phyloP scores from a whole-genome alignment of 2,797 vertebrate species.

The Dicrostonyx torquatus region DNA sequence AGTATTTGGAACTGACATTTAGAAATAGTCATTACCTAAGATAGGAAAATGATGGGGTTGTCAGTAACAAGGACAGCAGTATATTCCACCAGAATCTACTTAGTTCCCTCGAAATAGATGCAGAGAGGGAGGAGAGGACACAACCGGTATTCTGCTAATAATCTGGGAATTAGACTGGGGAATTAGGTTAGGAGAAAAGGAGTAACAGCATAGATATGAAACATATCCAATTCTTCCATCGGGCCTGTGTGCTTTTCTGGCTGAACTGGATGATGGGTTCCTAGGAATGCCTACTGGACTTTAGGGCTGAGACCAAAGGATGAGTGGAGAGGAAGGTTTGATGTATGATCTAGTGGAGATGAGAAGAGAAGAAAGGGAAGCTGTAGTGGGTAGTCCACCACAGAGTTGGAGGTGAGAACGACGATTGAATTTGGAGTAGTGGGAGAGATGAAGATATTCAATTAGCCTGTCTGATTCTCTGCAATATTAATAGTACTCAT shows the following conservation, averaged over 20 bases:
- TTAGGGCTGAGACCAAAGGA: background rate
- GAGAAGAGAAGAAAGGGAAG: background rate
- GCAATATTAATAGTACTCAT: background rate
- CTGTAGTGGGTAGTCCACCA: background rate
- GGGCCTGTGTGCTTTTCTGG: background rate
- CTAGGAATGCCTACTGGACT: background rate
- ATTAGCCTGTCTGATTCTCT: background rate
- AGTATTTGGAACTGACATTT: background rate
- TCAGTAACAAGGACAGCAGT: background rate
- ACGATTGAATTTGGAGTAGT: background rate
- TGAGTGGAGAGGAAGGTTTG: background rate
- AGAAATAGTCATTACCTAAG: background rate
- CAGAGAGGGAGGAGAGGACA: background rate
- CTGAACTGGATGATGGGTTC: background rate
- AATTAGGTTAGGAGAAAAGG: background rate
- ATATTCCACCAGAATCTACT: background rate
- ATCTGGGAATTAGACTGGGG: background rate
- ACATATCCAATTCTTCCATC: background rate
- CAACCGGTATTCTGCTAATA: background rate
- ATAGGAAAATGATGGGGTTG: background rate
- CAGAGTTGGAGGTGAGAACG: background rate
- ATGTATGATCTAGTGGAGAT: background rate
- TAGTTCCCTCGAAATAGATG: background rate
- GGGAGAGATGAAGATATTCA: background rate
- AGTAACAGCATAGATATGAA: background rate